Evolutionary conservation across 2,113 vertebrate genomes (phyloP), one percentile per base, ranked within the genome.

Genomic region (Bubo blakistoni): DNA sequence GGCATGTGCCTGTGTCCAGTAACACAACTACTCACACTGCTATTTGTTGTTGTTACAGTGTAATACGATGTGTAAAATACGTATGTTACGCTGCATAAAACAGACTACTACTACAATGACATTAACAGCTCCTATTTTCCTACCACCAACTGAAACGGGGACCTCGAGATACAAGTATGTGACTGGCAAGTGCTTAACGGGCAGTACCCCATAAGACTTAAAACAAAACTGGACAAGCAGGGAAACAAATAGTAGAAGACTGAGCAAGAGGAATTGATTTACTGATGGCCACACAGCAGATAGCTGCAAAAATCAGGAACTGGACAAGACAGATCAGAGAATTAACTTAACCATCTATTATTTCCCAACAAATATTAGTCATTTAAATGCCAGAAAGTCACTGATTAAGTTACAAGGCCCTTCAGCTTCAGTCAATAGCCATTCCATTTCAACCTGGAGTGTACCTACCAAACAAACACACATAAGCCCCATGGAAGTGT

Each of bases 381-480:
- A 94, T 26, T 58, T 16, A 49, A 86, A 66, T 67, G 42, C 16
- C 91, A 80, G 47, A 38, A 92, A 59, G 20, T 79, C 2, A 70
- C 72, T 73, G 57, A 78, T 86, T 71, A 92, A 47, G 29, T 79
- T 69, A 26, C 27, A 88, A 88, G 70, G 57, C 67, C 74, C 92
- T 90, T 88, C 77, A 88, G 57, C 59, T 47, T 91, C 34, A n/a
- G 57, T 34, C 71, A 94, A 77, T 46, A 96, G 77, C 58, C 89
- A 91, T 81, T 57, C 72, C 66, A 19, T 80, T 97, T 95, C 77
- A 88, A 38, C 40, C 70, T n/a, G 16, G 47, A 36, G 6, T 38
- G 77, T 69, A 71, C 72, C 85, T 84, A 81, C 47, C 61, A 71
- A 83, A 94, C 83, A 92, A 83, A 94, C 83, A 92, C 87, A 91